Evolutionary conservation across 2,113 vertebrate species (phyloP).

Genomic region (Platysternon megacephalum): DNA sequence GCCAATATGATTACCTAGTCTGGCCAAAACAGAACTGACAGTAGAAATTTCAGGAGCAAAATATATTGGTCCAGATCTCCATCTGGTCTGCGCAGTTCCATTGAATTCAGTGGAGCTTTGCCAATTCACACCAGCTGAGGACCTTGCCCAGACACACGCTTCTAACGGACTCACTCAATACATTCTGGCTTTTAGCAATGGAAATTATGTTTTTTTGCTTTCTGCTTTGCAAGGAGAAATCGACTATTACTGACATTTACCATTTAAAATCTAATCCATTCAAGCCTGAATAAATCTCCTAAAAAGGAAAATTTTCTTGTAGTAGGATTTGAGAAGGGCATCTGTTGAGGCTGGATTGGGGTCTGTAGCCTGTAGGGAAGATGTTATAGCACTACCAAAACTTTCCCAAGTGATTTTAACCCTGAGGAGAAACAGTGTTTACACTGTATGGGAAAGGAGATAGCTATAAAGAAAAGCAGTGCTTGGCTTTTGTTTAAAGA

Average conservation of each 20-base stretch:
- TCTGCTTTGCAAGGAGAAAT: background rate
- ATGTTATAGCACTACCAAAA: background rate
- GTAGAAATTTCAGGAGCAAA: background rate
- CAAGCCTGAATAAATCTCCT: background rate
- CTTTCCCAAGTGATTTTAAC: background rate
- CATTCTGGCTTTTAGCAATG: background rate
- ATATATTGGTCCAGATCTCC: background rate
- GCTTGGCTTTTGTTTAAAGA: background rate
- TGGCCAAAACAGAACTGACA: too few relatives aligned
- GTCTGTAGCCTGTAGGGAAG: background rate
- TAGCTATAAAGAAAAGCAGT: background rate
- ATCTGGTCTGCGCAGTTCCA: background rate
- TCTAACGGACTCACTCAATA: background rate
- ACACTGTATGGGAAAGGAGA: background rate
- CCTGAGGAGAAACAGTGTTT: background rate
- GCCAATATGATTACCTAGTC: background rate
- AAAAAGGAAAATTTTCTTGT: background rate
- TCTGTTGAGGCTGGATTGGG: background rate
- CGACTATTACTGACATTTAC: background rate
- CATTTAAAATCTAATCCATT: background rate
- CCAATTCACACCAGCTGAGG: background rate
- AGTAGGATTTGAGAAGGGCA: background rate
- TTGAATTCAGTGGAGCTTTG: background rate
- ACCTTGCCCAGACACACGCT: fast-evolving
- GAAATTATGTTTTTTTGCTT: fast-evolving